Evolutionary conservation across 2,113 vertebrate genomes (phyloP).

Genomic region (Chaenogobius annularis): DNA sequence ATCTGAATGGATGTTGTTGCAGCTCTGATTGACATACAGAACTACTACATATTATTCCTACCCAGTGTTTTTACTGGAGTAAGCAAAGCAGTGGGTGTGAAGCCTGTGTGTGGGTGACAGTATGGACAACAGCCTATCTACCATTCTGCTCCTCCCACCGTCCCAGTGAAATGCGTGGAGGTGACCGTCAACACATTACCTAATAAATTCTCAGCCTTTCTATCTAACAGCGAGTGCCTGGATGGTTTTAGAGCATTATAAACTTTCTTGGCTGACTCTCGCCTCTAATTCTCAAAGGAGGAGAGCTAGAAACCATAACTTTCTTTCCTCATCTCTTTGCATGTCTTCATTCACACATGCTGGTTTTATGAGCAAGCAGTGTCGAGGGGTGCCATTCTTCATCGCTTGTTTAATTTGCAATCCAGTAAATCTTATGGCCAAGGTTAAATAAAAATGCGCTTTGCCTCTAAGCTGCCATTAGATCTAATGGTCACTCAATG

Average conservation of each 20-base stretch:
- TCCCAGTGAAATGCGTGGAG: slow-evolving; percentile 18
- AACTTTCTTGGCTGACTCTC: slow-evolving; percentile 68
- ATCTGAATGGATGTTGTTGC: background rate
- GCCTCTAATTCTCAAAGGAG: slow-evolving; percentile 9
- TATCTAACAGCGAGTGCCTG: slow-evolving; percentile 64
- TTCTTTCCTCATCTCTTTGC: slow-evolving; percentile 40
- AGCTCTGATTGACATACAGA: background rate
- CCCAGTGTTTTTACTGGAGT: background rate
- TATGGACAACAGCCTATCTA: slow-evolving; percentile 49
- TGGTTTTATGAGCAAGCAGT: slow-evolving; percentile 63
- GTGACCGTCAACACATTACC: slow-evolving; percentile 58
- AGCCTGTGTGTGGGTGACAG: slow-evolving; percentile 25
- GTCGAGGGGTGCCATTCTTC: slow-evolving; percentile 60
- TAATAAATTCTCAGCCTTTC: slow-evolving; percentile 69
- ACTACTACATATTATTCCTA: background rate
- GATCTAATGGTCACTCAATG: slow-evolving; percentile 46
- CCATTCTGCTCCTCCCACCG: slow-evolving; percentile 38
- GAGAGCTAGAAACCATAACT: slow-evolving; percentile 31
- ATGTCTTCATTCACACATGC: slow-evolving; percentile 46
- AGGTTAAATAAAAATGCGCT: slow-evolving; percentile 63
- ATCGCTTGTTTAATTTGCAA: slow-evolving; percentile 66
- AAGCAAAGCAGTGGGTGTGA: slow-evolving; percentile 26
- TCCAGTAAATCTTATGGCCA: slow-evolving; percentile 67
- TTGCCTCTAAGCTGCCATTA: slow-evolving; percentile 35
- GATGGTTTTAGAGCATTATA: slow-evolving; percentile 75